These are phyloP conservation scores for Rhinichthys klamathensis DNA, from an alignment of 2,113 vertebrate genomes.

Conservation along the genomic window DNA sequence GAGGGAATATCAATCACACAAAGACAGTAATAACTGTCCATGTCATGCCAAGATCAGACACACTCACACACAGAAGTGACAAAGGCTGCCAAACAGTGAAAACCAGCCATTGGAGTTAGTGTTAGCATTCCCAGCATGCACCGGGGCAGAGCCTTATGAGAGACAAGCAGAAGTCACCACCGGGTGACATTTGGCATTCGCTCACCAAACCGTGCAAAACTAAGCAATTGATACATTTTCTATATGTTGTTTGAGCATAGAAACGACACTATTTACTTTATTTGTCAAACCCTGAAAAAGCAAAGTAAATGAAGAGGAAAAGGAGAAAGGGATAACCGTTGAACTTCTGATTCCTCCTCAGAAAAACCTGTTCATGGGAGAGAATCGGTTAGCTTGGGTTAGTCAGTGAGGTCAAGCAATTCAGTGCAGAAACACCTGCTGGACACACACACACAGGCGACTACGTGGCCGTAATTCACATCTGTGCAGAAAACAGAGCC, in stretches of 20 bases:
- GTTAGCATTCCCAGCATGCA: constrained; percentile 61
- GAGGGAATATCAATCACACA: not conserved
- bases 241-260: not conserved
- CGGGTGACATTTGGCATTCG: constrained; percentile 2
- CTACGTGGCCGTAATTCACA: constrained; percentile 45
- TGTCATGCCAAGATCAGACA: constrained; percentile 41
- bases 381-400: constrained; percentile 64
- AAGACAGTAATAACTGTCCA: constrained; percentile 24
- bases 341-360: constrained; percentile 56
- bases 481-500: constrained; percentile 20
- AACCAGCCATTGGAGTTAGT: constrained; percentile 47
- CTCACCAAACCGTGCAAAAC: constrained; percentile 29
- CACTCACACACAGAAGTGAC: constrained; percentile 24
- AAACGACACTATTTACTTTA: not conserved
- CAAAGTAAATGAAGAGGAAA: not conserved
- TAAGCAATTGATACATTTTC: not conserved
- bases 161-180: constrained; percentile 22
- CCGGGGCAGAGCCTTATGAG: constrained; percentile 28
- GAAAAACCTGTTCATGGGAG: constrained; percentile 62
- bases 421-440: constrained; percentile 27
- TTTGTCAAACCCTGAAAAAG: too few species aligned
- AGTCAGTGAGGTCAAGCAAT: constrained; percentile 65
- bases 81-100: constrained; percentile 25
- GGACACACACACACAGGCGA: constrained; percentile 8
- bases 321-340: not conserved